phyloP scores from a whole-genome alignment of 2,888 invertebrate species.

The Nephrotoma appendiculata region DNA sequence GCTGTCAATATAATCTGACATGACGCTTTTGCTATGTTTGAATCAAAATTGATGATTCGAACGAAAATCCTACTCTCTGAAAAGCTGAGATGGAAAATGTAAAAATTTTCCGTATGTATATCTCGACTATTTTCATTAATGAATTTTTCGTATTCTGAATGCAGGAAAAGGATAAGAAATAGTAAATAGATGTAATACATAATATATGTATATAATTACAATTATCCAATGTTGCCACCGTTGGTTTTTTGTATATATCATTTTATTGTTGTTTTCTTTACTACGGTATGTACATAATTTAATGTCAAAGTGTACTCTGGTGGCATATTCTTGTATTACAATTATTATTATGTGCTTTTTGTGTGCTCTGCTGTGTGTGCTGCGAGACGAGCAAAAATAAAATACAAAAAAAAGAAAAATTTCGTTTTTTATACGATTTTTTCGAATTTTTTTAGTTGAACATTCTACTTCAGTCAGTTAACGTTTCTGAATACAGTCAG shows the following conservation, averaged over 20 bases:
- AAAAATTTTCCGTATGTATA: neutral
- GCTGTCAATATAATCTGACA: constrained; percentile 3
- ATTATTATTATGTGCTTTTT: neutral
- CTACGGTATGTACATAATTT: neutral
- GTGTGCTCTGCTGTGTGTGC: neutral
- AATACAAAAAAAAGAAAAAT: neutral
- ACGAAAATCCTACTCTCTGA: neutral
- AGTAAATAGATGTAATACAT: neutral
- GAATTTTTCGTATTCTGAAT: neutral
- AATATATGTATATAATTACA: neutral
- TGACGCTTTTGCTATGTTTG: neutral
- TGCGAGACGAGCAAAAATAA: neutral
- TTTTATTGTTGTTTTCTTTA: neutral
- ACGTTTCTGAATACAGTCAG: constrained; percentile 5
- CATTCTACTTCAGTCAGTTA: constrained; percentile 5
- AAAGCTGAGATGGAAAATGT: neutral
- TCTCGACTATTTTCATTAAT: neutral
- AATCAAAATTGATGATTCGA: neutral
- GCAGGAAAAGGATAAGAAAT: neutral
- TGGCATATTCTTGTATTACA: neutral
- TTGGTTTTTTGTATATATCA: neutral
- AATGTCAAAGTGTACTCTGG: constrained; percentile 1
- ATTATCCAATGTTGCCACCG: neutral
- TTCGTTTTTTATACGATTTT: neutral
- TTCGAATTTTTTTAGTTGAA: constrained; percentile 2